Evolutionary conservation across 2,888 invertebrate genomes (phyloP).

Genomic region (Heliconius cydno): DNA sequence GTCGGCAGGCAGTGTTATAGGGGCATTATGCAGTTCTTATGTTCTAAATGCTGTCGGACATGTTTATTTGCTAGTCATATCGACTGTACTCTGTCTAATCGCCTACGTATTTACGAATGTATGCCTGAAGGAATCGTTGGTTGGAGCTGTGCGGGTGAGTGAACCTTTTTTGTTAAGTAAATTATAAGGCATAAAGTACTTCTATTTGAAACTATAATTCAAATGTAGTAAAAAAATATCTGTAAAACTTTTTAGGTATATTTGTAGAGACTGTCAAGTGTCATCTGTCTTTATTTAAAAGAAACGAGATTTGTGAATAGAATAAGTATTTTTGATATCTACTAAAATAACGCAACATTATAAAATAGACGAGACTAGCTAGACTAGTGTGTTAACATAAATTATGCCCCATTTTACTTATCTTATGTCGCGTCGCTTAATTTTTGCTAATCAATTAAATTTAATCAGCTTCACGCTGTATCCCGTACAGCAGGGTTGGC

Average conservation of each 20-base stretch:
- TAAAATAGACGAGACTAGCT: background rate
- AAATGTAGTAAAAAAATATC: background rate
- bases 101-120: slow-evolving; percentile 77
- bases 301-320: background rate
- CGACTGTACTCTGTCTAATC: slow-evolving; percentile 67
- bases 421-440: background rate
- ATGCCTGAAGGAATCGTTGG: slow-evolving; percentile 81
- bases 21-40: slow-evolving; percentile 84
- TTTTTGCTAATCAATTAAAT: background rate
- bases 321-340: background rate
- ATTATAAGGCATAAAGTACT: background rate
- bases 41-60: slow-evolving; percentile 82
- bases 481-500: too few relatives aligned
- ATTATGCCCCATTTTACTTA: background rate
- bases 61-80: slow-evolving; percentile 76
- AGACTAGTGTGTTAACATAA: background rate
- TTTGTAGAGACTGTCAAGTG: too few relatives aligned
- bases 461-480: too few relatives aligned
- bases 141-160: slow-evolving; percentile 73
- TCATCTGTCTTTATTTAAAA: background rate
- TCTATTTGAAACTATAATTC: too few relatives aligned
- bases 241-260: background rate
- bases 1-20: slow-evolving; percentile 84
- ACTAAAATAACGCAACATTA: background rate
- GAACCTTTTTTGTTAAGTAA: slow-evolving; percentile 29